phyloP scores from a whole-genome alignment of 1,140 invertebrate species.

The Pomacea maculata region DNA sequence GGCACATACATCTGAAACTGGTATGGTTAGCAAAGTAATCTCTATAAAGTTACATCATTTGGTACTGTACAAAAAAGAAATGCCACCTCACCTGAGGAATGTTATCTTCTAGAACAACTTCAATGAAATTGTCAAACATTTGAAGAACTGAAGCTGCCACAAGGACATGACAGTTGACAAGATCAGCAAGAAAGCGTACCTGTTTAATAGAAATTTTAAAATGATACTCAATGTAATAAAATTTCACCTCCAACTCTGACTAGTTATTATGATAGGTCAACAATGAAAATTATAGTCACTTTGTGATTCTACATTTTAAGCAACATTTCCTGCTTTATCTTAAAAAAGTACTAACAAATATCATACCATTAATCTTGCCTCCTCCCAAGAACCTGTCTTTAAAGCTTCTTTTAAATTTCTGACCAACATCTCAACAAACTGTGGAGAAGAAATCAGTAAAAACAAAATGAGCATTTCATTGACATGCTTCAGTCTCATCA shows the following conservation, averaged over 20 bases:
- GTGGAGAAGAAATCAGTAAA: conserved; percentile 38
- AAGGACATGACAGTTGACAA: conserved; percentile 97
- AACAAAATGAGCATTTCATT: background rate
- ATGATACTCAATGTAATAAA: background rate
- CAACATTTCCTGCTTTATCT: too few relatives aligned
- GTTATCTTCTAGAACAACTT: conserved; percentile 91
- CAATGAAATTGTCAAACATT: conserved; percentile 92
- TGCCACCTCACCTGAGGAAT: conserved; percentile 76
- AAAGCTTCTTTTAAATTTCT: conserved; percentile 92
- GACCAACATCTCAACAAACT: conserved; percentile 94
- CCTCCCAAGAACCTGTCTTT: conserved; percentile 90
- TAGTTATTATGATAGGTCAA: conserved; percentile 6
- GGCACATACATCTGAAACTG: too few relatives aligned
- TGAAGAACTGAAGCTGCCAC: conserved; percentile 91
- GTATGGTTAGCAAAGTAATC: too few relatives aligned
- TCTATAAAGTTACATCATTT: too few relatives aligned
- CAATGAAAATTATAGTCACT: conserved; percentile 7
- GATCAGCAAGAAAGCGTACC: conserved; percentile 91
- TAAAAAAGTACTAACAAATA: background rate
- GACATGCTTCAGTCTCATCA: too few relatives aligned
- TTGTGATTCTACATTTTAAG: background rate
- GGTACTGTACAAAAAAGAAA: too few relatives aligned
- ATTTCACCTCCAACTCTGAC: background rate
- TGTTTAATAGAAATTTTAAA: conserved; percentile 37
- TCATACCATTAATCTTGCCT: conserved; percentile 72